Evolutionary conservation across 37 sponge, comb jelly and placozoan genomes (phyloP).

Genomic region (Petrosia ficiformis): DNA sequence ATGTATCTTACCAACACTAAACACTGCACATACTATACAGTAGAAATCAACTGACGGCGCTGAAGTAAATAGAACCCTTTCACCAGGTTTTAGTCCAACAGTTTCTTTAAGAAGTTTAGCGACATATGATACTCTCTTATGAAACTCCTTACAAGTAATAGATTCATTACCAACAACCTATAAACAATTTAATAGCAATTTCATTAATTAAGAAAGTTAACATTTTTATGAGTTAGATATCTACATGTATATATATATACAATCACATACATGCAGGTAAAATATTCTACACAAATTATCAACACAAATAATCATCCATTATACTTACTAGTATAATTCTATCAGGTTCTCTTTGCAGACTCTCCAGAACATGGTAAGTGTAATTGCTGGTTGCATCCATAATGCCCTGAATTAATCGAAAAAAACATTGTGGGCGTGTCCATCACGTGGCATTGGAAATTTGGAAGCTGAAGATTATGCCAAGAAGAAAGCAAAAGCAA

Average conservation of each 20-base stretch:
- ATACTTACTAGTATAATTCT: conserved; percentile 50
- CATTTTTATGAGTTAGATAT: too few relatives aligned
- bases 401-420: too few relatives aligned
- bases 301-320: too few relatives aligned
- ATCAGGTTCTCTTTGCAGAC: conserved; percentile 30
- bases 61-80: conserved; percentile 56
- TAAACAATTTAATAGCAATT: neutral
- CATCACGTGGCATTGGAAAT: too few relatives aligned
- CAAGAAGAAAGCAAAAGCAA: too few relatives aligned
- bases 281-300: too few relatives aligned
- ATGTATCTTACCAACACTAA: conserved; percentile 45
- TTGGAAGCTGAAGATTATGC: too few relatives aligned
- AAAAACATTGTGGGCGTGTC: too few relatives aligned
- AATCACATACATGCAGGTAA: too few relatives aligned
- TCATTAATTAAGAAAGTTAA: neutral
- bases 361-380: conserved; percentile 37
- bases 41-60: conserved; percentile 62
- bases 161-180: conserved; percentile 25
- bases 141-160: conserved; percentile 27
- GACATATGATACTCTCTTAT: conserved; percentile 36
- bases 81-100: conserved; percentile 41
- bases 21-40: conserved; percentile 51
- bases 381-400: too few relatives aligned
- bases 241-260: too few relatives aligned
- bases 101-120: conserved; percentile 32